phyloP scores from a whole-genome alignment of 2,888 invertebrate genomes.

The Dryococelus australis region DNA sequence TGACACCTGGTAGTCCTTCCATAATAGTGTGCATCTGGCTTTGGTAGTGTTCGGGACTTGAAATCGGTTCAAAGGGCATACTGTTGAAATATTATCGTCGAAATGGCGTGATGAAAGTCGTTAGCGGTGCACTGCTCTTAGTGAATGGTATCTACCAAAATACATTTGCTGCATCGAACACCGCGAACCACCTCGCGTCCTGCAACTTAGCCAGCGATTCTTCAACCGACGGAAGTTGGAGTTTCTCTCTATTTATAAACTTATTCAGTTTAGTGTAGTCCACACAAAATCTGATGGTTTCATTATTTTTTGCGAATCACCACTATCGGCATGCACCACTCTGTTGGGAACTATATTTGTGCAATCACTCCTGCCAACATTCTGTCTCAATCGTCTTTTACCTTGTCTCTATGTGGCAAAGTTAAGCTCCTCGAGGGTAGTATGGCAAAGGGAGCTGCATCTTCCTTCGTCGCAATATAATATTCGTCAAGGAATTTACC shows the following conservation, averaged over 20 bases:
- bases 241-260: slow-evolving; percentile 43
- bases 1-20: slow-evolving; percentile 24
- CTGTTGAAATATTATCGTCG: slow-evolving; percentile 42
- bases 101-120: slow-evolving; percentile 47
- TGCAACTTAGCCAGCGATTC: slow-evolving; percentile 47
- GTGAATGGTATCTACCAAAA: slow-evolving; percentile 50
- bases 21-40: slow-evolving; percentile 39
- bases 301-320: slow-evolving; percentile 49
- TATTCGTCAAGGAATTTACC: slow-evolving; percentile 38
- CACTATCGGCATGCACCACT: slow-evolving; percentile 55
- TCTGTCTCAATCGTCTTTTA: slow-evolving; percentile 52
- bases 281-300: slow-evolving; percentile 50
- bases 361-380: slow-evolving; percentile 51
- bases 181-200: slow-evolving; percentile 48
- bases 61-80: slow-evolving; percentile 42
- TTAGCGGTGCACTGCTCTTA: slow-evolving; percentile 34
- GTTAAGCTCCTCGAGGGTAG: slow-evolving; percentile 52
- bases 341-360: slow-evolving; percentile 51
- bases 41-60: slow-evolving; percentile 42
- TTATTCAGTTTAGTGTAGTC: slow-evolving; percentile 52
- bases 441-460: slow-evolving; percentile 50
- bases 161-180: slow-evolving; percentile 48
- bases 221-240: slow-evolving; percentile 41
- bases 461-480: slow-evolving; percentile 48
- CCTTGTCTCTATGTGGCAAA: slow-evolving; percentile 50